Evolutionary conservation across 2,797 vertebrate species (phyloP), one percentile per base, ranked within the genome.

Genomic region (Eulemur mongoz): DNA sequence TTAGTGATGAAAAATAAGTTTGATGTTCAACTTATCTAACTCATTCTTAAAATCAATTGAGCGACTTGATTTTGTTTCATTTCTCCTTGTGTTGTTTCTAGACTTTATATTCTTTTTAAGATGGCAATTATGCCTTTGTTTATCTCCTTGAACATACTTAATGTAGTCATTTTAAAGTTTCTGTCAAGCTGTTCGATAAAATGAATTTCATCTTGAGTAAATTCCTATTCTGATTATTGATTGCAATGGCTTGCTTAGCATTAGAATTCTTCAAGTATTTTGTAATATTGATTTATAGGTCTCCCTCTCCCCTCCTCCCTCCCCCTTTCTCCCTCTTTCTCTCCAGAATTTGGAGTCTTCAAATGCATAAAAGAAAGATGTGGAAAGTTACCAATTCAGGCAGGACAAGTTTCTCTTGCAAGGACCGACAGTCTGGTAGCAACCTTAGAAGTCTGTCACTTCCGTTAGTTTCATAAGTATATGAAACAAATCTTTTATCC

Each of bases 251-350:
- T 89, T 95, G 61, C 61, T 75, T 63, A 93, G 22, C 81, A 93
- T 96, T 89, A 81, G 43, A 96, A 88, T 91, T 88, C 43, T 88
- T 93, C 70, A 89, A 27, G 38, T 88, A 43, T 57, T 91, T 35
- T 70, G 8, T 67, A 48, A 87, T 73, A 94, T 30, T 87, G 69
- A 78, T 82, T 72, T 79, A 54, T 83, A 13, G 30, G 11, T 59
- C 25, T 70, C 11, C 38, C 22, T 45, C n/a, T 40, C 23, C n/a
- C 15, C 69, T 20, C 30, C 2, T 35, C n/a, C 22, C 35, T 52
- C 10, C 72, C 30, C 25, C 23, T 32, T 12, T 32, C 7, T 59
- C 5, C 48, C 11, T 38, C 6, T 70, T 70, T 70, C 54, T 65
- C 14, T 80, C 22, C 40, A 80, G 48, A 84, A 13, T 80, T 82